Evolutionary conservation across 2,797 vertebrate species (phyloP).

Genomic region (Scolopax rusticola): DNA sequence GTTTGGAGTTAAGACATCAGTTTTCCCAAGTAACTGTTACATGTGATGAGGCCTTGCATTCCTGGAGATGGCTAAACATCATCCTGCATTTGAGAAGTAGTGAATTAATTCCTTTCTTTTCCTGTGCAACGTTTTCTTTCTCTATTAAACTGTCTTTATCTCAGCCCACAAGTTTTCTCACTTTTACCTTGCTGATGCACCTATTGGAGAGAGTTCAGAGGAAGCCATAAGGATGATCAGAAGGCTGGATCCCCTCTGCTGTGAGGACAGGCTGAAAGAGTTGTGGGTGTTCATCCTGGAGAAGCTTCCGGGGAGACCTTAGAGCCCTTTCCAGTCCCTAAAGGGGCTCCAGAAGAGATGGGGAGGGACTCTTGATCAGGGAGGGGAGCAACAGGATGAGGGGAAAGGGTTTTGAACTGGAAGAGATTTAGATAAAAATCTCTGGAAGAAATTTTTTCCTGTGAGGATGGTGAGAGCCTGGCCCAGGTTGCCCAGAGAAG

Average conservation of each 20-base stretch:
- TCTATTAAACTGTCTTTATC: background rate
- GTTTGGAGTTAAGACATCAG: rapidly evolving
- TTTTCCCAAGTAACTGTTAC: background rate
- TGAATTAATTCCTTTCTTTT: background rate
- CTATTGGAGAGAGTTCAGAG: background rate
- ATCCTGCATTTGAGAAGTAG: background rate
- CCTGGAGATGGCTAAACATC: background rate
- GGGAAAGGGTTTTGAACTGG: too few species aligned
- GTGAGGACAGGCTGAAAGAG: background rate
- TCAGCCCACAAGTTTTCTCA: background rate
- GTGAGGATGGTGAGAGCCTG: background rate
- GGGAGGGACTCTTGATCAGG: too few species aligned
- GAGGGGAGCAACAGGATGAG: too few species aligned
- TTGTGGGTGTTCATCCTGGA: background rate
- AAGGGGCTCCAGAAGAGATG: background rate
- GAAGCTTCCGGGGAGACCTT: background rate
- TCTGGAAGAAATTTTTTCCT: too few species aligned
- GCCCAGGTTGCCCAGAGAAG: background rate
- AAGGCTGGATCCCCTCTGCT: background rate
- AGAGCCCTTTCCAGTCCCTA: background rate
- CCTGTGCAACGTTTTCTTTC: background rate
- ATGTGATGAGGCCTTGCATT: background rate
- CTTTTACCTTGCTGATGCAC: background rate
- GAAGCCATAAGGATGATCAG: background rate
- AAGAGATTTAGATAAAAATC: too few species aligned